Conservation (phyloP, 2,888 invertebrate species). For the Conomelus anceps region DNA sequence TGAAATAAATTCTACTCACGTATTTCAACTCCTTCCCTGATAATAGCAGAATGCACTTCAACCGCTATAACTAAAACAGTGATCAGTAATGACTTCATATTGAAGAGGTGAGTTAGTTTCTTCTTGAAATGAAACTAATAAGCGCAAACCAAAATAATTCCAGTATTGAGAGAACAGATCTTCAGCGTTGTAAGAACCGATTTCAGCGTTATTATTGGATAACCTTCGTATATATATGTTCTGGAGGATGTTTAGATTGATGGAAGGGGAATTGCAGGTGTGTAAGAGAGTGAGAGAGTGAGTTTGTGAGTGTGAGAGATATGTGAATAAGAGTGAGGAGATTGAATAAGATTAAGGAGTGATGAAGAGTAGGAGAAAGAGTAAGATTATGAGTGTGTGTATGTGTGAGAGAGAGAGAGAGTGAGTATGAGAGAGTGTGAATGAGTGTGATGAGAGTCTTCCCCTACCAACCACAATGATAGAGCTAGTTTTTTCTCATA, state of each 20-base stretch:
- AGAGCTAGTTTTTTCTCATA: neutral
- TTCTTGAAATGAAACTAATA: neutral
- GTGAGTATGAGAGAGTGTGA: neutral
- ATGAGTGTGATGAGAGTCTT: neutral
- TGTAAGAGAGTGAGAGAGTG: neutral
- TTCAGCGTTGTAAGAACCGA: neutral
- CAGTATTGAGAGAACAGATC: neutral
- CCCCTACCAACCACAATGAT: neutral
- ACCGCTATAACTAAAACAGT: neutral
- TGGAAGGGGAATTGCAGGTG: neutral
- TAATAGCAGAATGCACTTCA: neutral
- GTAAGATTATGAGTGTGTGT: too few relatives aligned
- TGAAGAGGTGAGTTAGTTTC: too few relatives aligned
- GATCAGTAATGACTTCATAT: neutral
- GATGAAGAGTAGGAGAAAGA: too few relatives aligned
- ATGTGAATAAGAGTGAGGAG: too few relatives aligned
- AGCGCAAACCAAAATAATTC: neutral
- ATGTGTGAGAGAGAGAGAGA: neutral
- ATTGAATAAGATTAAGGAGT: too few relatives aligned
- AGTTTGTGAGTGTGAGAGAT: too few relatives aligned
- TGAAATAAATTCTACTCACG: neutral
- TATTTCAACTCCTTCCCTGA: slow-evolving; percentile 1
- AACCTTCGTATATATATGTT: neutral
- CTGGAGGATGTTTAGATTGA: neutral
- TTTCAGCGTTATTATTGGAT: neutral